phyloP scores from a whole-genome alignment of 1,140 invertebrate genomes.

The Drosophila murphyi region DNA sequence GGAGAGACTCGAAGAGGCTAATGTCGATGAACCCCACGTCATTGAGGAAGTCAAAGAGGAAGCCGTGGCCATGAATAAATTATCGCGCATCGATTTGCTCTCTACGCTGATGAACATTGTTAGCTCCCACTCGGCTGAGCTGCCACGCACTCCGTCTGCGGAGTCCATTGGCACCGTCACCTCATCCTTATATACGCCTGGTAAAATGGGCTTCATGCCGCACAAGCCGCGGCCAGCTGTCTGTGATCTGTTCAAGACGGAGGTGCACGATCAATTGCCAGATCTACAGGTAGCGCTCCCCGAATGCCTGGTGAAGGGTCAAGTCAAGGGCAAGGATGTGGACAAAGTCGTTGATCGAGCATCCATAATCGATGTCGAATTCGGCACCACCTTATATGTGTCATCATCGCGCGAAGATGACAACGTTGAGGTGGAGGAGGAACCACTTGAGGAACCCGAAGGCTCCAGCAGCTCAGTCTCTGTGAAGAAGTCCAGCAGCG shows the following conservation, averaged over 20 bases:
- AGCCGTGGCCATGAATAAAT: slow-evolving; percentile 80
- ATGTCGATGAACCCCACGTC: slow-evolving; percentile 37
- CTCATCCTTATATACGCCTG: slow-evolving; percentile 85
- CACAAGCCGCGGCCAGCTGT: slow-evolving; percentile 79
- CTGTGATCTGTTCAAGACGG: slow-evolving; percentile 39
- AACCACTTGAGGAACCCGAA: slow-evolving; percentile 70
- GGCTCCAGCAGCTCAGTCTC: slow-evolving; percentile 64
- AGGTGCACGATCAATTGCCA: slow-evolving; percentile 43
- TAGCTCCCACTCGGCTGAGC: slow-evolving; percentile 63
- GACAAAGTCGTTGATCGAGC: slow-evolving; percentile 1
- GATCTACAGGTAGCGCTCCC: slow-evolving; percentile 41
- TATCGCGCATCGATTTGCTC: slow-evolving; percentile 86
- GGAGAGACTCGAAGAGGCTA: slow-evolving; percentile 40
- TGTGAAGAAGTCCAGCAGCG: slow-evolving; percentile 63
- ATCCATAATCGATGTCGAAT: slow-evolving; percentile 71
- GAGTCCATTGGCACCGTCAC: slow-evolving; percentile 80
- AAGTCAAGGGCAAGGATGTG: not conserved
- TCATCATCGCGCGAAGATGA: slow-evolving; percentile 74
- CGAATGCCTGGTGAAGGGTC: slow-evolving; percentile 51
- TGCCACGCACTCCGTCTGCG: slow-evolving; percentile 60
- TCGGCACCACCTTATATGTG: slow-evolving; percentile 76
- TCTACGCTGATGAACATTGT: slow-evolving; percentile 85
- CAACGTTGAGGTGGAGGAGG: slow-evolving; percentile 59
- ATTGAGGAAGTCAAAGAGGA: slow-evolving; percentile 60
- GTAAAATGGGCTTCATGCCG: slow-evolving; percentile 86